Evolutionary conservation across 2,113 vertebrate species (phyloP), one percentile per base, ranked within the genome.

Genomic region (Microtus ochrogaster): DNA sequence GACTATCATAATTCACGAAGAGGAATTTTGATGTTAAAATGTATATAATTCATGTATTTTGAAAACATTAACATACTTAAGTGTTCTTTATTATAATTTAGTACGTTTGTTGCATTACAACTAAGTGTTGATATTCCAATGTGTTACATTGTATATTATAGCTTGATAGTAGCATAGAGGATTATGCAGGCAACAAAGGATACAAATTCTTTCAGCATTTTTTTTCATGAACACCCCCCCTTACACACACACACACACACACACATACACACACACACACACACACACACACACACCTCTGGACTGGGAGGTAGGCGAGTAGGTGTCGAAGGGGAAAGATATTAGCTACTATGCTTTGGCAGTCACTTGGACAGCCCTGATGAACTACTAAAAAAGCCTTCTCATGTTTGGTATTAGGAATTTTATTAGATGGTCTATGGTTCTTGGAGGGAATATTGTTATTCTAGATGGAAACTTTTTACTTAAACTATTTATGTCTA

Each of bases 51-150:
- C 1, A 79, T 1, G 4, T 26, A 81, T 78, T 89, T 65, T 94
- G 22, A 97, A 85, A 91, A 81, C 1, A 72, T 19, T 91, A 87
- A 92, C 55, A 41, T 1, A 86, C 49, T 44, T 81, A 79, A 84
- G 10, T 47, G 22, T 1, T 47, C 4, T 30, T 96, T 81, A 84
- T 66, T 61, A 79, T 47, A 89, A 78, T 52, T 19, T 7, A 85
- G 66, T 1, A 41, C 65, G 78, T 72, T 93, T 30, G 76, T 61
- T 76, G 33, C 72, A 92, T 89, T 82, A 91, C 76, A 78, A 73
- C 81, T 89, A 92, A 96, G 7, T 3, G 85, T 14, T 94, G 10
- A 79, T 86, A 70, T 19, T 73, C 21, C 36, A 83, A 5, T 76
- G 24, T 28, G 66, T 44, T 89, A 36, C 10, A 52, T n/a, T 92